phyloP scores from a whole-genome alignment of 2,797 vertebrate genomes.

The Lophotriccus pileatus region DNA sequence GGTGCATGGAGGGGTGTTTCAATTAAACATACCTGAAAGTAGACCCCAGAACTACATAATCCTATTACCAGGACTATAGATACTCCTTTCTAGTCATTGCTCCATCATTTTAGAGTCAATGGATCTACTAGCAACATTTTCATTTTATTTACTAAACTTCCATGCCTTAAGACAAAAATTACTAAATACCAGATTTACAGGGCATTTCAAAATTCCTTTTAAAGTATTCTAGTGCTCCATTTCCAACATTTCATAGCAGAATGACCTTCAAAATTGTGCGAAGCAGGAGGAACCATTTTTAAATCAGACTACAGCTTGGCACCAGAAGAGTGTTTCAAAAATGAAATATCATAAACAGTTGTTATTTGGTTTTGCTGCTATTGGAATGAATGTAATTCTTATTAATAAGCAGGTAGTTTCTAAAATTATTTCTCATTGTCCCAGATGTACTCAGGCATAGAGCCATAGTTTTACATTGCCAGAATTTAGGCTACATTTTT shows the following conservation, averaged over 20 bases:
- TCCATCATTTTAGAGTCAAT: not conserved
- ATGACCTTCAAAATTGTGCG: not conserved
- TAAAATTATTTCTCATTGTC: slow-evolving; percentile 61
- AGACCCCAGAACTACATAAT: not conserved
- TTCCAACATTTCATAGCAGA: not conserved
- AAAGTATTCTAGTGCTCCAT: not conserved
- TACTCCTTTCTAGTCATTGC: not conserved
- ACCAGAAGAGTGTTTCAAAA: slow-evolving; percentile 28
- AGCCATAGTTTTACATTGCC: slow-evolving; percentile 19
- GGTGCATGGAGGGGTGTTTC: rapidly evolving
- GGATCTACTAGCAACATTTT: not conserved
- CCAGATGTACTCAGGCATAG: slow-evolving; percentile 10
- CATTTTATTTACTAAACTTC: not conserved
- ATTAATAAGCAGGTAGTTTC: slow-evolving; percentile 55
- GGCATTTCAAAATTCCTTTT: not conserved
- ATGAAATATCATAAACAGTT: slow-evolving; percentile 51
- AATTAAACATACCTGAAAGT: not conserved
- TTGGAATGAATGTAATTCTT: slow-evolving; percentile 41
- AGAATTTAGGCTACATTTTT: not conserved
- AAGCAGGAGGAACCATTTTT: not conserved
- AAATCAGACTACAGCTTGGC: not conserved
- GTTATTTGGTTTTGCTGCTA: slow-evolving; percentile 54
- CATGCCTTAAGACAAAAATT: not conserved
- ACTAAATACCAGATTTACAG: not conserved
- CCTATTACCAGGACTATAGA: not conserved